Conservation (phyloP, 30 jellyfish, hydroid and myxozoan genomes). For the Haliclystus octoradiatus region DNA sequence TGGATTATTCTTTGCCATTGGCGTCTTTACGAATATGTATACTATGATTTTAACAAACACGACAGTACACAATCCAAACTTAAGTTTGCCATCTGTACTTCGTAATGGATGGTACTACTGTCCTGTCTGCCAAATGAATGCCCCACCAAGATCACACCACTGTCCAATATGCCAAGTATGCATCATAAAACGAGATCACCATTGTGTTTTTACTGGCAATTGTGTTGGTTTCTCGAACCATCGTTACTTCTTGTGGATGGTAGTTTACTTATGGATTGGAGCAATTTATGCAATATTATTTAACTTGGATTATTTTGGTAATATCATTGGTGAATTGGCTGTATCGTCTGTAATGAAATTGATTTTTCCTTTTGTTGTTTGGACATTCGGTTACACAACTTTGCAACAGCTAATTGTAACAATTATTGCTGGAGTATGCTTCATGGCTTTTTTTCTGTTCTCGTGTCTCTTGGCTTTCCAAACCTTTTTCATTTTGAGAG, state of each 20-base stretch:
- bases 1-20: slow-evolving; percentile 49
- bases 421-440: slow-evolving; percentile 60
- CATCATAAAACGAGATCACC: slow-evolving; percentile 83
- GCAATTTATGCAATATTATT: slow-evolving; percentile 42
- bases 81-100: slow-evolving; percentile 76
- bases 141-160: slow-evolving; percentile 93
- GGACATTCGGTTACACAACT: slow-evolving; percentile 43
- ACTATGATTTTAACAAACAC: slow-evolving; percentile 49
- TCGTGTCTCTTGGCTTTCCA: slow-evolving; percentile 74
- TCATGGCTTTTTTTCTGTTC: slow-evolving; percentile 65
- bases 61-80: slow-evolving; percentile 23
- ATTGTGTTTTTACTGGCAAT: slow-evolving; percentile 81
- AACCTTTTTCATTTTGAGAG: slow-evolving; percentile 71
- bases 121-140: slow-evolving; percentile 69
- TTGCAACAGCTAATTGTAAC: slow-evolving; percentile 32
- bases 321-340: slow-evolving; percentile 49
- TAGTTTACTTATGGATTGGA: slow-evolving; percentile 68
- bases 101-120: slow-evolving; percentile 79
- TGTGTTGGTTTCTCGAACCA: slow-evolving; percentile 80
- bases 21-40: slow-evolving; percentile 61
- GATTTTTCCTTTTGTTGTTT: slow-evolving; percentile 67
- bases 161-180: slow-evolving; percentile 83
- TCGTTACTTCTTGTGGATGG: slow-evolving; percentile 71
- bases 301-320: slow-evolving; percentile 48
- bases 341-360: slow-evolving; percentile 25